A percentile compares a stretch with the other conserved stretches of the same genome.
Conservation (phyloP, 2,888 invertebrate genomes). For the Mythimna ferrago region DNA sequence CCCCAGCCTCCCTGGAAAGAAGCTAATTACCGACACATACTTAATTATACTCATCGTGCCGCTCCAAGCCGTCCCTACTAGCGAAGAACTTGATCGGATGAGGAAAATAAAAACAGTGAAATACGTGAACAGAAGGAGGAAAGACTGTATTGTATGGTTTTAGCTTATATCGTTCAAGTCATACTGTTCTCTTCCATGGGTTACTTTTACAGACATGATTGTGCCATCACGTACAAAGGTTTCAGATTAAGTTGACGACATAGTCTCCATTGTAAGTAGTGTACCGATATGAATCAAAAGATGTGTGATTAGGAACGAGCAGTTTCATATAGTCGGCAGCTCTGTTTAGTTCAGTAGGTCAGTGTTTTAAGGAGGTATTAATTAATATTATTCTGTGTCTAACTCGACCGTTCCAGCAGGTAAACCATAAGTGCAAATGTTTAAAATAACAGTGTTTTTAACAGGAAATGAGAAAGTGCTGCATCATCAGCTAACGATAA, state of each 20-base stretch:
- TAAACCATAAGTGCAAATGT: conserved; percentile 16
- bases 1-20: conserved; percentile 54
- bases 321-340: too few relatives aligned
- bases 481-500: conserved; percentile 27
- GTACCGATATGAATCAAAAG: too few relatives aligned
- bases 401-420: background rate
- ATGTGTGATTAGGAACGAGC: too few relatives aligned
- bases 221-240: too few relatives aligned
- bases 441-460: conserved; percentile 55
- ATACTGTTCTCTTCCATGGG: too few relatives aligned
- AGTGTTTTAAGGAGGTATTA: too few relatives aligned
- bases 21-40: conserved; percentile 71
- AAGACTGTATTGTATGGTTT: too few relatives aligned
- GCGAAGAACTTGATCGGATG: conserved; percentile 9
- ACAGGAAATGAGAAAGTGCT: conserved; percentile 58
- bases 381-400: background rate
- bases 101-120: background rate
- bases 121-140: too few relatives aligned
- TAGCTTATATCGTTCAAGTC: background rate
- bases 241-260: too few relatives aligned
- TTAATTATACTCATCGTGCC: conserved; percentile 60
- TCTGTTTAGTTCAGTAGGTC: too few relatives aligned
- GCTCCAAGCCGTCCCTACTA: background rate
- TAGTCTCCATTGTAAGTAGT: too few relatives aligned
- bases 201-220: background rate